Conservation (phyloP, 2,113 vertebrate genomes). For the Protomyctophum bolini region DNA sequence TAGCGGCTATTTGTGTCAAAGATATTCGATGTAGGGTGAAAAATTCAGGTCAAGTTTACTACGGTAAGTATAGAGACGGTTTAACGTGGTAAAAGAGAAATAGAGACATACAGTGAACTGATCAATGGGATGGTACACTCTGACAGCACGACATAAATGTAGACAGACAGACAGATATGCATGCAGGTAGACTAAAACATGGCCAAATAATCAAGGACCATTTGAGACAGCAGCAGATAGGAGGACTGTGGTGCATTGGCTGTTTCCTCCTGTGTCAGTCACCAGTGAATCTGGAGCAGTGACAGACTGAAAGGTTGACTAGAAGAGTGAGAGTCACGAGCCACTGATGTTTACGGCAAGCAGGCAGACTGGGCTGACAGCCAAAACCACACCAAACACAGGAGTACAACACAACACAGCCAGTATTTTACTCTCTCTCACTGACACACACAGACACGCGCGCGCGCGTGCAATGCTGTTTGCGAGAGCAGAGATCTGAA, state of each 20-base stretch:
- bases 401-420: too few relatives aligned
- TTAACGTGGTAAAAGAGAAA: background rate
- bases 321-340: slow-evolving; percentile 40
- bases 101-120: background rate
- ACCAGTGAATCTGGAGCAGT: slow-evolving; percentile 18
- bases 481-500: background rate
- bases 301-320: slow-evolving; percentile 24
- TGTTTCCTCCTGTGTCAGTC: slow-evolving; percentile 17
- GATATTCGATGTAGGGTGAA: too few relatives aligned
- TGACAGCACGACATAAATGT: background rate
- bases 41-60: too few relatives aligned
- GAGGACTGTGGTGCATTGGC: slow-evolving; percentile 12
- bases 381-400: slow-evolving; percentile 23
- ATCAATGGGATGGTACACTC: too few relatives aligned
- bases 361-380: slow-evolving; percentile 53
- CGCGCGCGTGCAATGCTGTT: background rate
- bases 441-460: slow-evolving; percentile 24
- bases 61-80: too few relatives aligned
- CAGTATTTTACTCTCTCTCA: background rate
- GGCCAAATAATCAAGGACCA: background rate
- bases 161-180: background rate
- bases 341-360: slow-evolving; percentile 54
- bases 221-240: slow-evolving; percentile 8
- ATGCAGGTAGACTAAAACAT: background rate
- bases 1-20: too few relatives aligned